phyloP scores from a whole-genome alignment of 23 tunicate genomes.

The Trididemnum miniatum region DNA sequence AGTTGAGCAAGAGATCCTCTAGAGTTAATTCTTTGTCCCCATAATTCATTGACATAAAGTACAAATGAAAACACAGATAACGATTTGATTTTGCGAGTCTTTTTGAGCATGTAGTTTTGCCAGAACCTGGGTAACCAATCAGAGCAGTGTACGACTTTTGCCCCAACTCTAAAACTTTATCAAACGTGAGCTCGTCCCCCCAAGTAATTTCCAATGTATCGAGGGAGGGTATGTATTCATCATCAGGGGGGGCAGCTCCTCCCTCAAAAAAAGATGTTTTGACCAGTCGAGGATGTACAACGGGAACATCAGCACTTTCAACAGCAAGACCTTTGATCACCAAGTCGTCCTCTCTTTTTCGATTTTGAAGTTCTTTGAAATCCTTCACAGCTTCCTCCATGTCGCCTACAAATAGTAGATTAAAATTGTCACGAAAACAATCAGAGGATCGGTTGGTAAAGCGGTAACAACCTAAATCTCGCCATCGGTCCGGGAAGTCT shows the following conservation, averaged over 20 bases:
- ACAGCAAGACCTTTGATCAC: neutral
- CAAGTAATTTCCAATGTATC: neutral
- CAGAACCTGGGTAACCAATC: conserved; percentile 38
- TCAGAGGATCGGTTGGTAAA: no score
- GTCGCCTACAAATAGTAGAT: no score
- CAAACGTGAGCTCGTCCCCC: neutral
- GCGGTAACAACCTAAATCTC: no score
- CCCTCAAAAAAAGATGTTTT: conserved; percentile 8
- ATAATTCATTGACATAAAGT: conserved; percentile 29
- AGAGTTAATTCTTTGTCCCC: conserved; percentile 19
- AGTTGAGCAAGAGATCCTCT: neutral
- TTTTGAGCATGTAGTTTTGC: conserved; percentile 34
- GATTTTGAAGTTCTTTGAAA: neutral
- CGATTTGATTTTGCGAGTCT: conserved; percentile 1
- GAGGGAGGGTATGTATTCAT: neutral
- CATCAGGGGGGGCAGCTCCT: neutral
- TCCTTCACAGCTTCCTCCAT: neutral
- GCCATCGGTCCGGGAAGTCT: no score
- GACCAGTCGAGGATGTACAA: conserved; percentile 9
- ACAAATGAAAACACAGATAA: neutral
- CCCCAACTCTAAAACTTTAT: neutral
- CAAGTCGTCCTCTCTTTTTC: neutral
- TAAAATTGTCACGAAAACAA: no score
- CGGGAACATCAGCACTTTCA: conserved; percentile 1
- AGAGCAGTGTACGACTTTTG: neutral